Base-by-base conservation (phyloP, 2,888 invertebrate genomes). In the Lycophotia porphyrea region DNA sequence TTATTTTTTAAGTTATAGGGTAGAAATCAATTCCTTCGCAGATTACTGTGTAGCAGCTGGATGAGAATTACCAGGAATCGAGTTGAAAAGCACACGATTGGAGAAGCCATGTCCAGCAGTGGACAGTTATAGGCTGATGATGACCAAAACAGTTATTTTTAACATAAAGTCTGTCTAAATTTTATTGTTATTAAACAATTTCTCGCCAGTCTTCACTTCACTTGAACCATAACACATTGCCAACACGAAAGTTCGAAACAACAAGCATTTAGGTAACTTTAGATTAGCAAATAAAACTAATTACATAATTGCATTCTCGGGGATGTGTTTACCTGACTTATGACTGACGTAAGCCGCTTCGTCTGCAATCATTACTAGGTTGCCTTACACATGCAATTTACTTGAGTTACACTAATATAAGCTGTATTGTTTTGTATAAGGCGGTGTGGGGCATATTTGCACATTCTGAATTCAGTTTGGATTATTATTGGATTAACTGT, bases 261-360 rank as follows among this genome's bases (percentile, higher is more conserved):
- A 11, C 42, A 58, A 44, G 9, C 27, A 47, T 34, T 31, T 67
- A 76, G 61, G 55, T 58, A 84, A 75, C 70, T 78, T 70, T 76
- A 72, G 52, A 74, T 80, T 80, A 71, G 65, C 21, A 72, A 69
- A 85, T 84, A 70, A 81, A 76, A 78, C 73, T 70, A 76, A 84
- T 81, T 83, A 44, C 74, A 67, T 75, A 82, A 83, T 84, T 85
- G 67, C 78, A 76, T 72, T 83, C 71, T 80, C 74, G 67, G 71
- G 72, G 52, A 80, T 81, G 68, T 81, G 70, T 70, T 68, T 36
- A 63, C 27, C 72, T 47, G 55, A 27, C 78, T 75, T 71, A 21
- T 73, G 68, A 82, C 13, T 74, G 71, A 82, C 82, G 76, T 74
- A 80, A 80, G 55, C 68, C 5, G 66, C 49, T 71, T 58, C 39